phyloP scores from a whole-genome alignment of 2,113 vertebrate species.

The Stomatorhinus ivindoensis region DNA sequence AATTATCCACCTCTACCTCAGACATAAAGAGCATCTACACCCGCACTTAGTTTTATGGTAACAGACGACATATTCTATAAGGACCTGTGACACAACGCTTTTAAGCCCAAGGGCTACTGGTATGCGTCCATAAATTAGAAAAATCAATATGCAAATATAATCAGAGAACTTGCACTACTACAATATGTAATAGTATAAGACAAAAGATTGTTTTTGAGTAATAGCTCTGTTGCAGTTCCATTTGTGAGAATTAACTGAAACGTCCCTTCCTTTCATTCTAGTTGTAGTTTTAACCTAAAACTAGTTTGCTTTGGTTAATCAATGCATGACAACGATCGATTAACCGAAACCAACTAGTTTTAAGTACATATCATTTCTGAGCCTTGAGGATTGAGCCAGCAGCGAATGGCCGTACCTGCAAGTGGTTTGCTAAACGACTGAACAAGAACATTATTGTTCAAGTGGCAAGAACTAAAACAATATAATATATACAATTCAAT shows the following conservation, averaged over 20 bases:
- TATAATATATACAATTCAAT: background rate
- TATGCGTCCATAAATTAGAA: background rate
- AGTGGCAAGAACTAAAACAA: background rate
- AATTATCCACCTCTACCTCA: background rate
- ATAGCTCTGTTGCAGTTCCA: background rate
- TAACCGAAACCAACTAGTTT: background rate
- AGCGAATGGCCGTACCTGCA: slow-evolving; percentile 32
- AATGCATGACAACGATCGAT: background rate
- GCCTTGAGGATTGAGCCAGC: slow-evolving; percentile 25
- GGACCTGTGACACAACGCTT: background rate
- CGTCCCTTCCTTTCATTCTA: background rate
- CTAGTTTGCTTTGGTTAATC: background rate
- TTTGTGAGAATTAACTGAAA: background rate
- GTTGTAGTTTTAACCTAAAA: background rate
- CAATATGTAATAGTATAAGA: too few species aligned
- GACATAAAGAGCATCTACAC: background rate
- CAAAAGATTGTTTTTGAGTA: background rate
- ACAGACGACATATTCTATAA: background rate
- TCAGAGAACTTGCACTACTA: background rate
- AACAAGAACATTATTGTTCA: background rate
- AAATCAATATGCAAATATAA: background rate
- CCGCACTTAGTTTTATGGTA: background rate
- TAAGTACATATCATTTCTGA: background rate
- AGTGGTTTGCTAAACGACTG: background rate
- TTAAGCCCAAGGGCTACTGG: background rate